A percentile compares a stretch with the other conserved stretches of the same genome.
phyloP scores from a whole-genome alignment of 1,140 invertebrate species.

The Antheraea pernyi region DNA sequence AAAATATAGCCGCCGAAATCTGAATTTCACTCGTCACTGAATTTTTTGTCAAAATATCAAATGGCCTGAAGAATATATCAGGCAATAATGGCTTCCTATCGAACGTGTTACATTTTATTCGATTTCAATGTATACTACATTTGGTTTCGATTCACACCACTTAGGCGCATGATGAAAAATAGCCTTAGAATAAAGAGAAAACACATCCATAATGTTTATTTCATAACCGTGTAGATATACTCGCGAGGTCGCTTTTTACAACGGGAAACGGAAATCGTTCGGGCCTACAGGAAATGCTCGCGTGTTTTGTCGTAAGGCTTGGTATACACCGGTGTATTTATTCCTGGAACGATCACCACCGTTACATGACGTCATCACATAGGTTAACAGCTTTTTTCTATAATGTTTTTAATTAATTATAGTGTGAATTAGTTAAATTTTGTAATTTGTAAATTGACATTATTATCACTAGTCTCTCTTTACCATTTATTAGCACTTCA shows the following conservation, averaged over 20 bases:
- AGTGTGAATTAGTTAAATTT: too few relatives aligned
- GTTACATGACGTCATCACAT: not conserved
- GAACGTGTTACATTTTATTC: too few relatives aligned
- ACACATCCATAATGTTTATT: not conserved
- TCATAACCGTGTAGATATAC: conserved; percentile 30
- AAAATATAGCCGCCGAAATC: too few relatives aligned
- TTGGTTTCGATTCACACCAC: not conserved
- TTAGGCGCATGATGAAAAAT: not conserved
- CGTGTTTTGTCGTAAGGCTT: conserved; percentile 47
- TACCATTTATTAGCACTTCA: too few relatives aligned
- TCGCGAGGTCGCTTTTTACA: conserved; percentile 59
- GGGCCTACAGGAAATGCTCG: conserved; percentile 71
- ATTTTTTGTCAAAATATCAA: too few relatives aligned
- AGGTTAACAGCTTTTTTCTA: too few relatives aligned
- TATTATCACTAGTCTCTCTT: too few relatives aligned
- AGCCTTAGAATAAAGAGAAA: not conserved
- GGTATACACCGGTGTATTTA: conserved; percentile 16
- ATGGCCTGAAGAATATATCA: too few relatives aligned
- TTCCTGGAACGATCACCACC: not conserved
- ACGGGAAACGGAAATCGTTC: conserved; percentile 67
- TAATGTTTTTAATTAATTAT: too few relatives aligned
- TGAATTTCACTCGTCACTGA: too few relatives aligned
- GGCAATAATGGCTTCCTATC: too few relatives aligned
- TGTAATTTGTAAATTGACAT: too few relatives aligned
- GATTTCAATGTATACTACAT: not conserved